Evolutionary conservation across 2,797 vertebrate species (phyloP).

Genomic region (Tangara arthus): DNA sequence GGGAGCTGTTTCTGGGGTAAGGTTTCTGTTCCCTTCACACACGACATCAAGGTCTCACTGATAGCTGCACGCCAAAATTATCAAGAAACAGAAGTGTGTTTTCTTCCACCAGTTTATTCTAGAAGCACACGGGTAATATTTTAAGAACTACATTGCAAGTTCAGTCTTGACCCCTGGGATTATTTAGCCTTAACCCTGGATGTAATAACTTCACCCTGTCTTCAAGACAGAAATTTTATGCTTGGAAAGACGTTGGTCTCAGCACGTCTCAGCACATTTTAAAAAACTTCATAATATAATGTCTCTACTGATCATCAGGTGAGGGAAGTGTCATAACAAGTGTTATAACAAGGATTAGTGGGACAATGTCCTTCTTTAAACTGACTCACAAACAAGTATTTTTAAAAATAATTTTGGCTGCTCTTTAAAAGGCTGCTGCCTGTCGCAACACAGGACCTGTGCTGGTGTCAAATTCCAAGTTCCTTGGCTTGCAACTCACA

Average conservation of each 20-base stretch:
- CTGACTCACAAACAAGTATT: neutral
- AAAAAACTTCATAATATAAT: neutral
- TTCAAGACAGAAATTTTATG: neutral
- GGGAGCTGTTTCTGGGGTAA: neutral
- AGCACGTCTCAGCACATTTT: neutral
- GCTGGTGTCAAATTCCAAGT: neutral
- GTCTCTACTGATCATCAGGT: neutral
- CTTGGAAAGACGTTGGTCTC: neutral
- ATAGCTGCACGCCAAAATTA: neutral
- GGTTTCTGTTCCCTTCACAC: neutral
- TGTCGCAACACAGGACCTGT: neutral
- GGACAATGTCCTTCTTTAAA: neutral
- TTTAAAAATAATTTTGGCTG: neutral
- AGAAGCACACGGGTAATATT: neutral
- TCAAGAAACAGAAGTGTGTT: neutral
- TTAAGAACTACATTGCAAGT: slow-evolving; percentile 2
- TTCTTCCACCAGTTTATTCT: neutral
- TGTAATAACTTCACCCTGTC: neutral
- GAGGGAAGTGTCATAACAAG: neutral
- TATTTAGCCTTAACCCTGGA: slow-evolving; percentile 21
- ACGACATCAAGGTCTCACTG: neutral
- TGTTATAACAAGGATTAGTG: neutral
- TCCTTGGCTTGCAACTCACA: neutral
- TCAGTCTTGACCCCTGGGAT: neutral
- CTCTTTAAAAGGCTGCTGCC: neutral